Evolutionary conservation across 1,140 invertebrate genomes (phyloP).

Genomic region (Danaus melanippus): DNA sequence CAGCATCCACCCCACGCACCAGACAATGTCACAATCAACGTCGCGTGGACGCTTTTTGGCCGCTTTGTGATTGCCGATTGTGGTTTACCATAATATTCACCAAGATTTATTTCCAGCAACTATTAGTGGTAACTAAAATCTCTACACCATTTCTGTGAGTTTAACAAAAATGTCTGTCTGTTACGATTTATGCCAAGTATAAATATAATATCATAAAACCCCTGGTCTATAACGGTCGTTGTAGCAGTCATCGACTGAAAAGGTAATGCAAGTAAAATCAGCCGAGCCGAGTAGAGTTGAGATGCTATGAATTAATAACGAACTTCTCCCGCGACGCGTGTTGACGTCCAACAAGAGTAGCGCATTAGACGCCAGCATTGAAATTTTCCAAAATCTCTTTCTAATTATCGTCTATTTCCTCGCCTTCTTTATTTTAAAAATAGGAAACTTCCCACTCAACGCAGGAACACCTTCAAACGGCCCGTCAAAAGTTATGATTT

Average conservation of each 20-base stretch:
- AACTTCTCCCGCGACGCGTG: slow-evolving; percentile 66
- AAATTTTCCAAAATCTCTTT: slow-evolving; percentile 48
- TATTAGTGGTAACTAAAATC: slow-evolving; percentile 7
- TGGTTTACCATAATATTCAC: slow-evolving; percentile 44
- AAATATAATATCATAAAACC: slow-evolving; percentile 12
- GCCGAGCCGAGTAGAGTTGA: slow-evolving; percentile 47
- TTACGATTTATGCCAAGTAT: too few relatives aligned
- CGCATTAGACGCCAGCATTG: slow-evolving; percentile 60
- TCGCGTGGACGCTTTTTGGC: slow-evolving; percentile 65
- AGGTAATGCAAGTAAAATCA: slow-evolving; percentile 46
- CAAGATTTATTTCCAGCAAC: slow-evolving; percentile 30
- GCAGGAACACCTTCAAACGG: too few relatives aligned
- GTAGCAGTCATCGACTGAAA: slow-evolving; percentile 28
- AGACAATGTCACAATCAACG: slow-evolving; percentile 70
- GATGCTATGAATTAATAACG: slow-evolving; percentile 67
- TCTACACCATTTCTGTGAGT: not conserved
- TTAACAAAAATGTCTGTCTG: too few relatives aligned
- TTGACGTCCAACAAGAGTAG: slow-evolving; percentile 69
- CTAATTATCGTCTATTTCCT: slow-evolving; percentile 49
- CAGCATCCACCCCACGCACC: slow-evolving; percentile 34
- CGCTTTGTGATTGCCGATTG: slow-evolving; percentile 66
- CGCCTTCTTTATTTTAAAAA: slow-evolving; percentile 31
- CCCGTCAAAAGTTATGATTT: too few relatives aligned
- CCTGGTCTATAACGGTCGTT: slow-evolving; percentile 28
- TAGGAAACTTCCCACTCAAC: slow-evolving; percentile 1